Conservation (phyloP, 2,113 vertebrate genomes). For the Macquaria australasica region DNA sequence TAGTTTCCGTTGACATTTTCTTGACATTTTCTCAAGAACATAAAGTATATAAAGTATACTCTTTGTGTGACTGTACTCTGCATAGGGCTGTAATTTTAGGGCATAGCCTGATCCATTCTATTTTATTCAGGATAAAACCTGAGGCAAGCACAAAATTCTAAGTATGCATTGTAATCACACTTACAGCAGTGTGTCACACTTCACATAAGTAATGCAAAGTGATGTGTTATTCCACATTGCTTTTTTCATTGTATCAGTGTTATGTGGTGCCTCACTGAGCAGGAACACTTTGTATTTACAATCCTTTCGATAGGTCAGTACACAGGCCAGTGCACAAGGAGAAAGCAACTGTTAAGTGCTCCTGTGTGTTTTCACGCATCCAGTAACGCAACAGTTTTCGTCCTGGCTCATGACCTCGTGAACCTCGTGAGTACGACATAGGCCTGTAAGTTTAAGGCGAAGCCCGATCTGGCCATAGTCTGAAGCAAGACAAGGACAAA, state of each 20-base stretch:
- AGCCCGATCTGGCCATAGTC: neutral
- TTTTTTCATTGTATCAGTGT: neutral
- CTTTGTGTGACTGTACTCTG: too few species aligned
- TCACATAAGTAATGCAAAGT: neutral
- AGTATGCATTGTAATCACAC: neutral
- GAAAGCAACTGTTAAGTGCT: constrained; percentile 28
- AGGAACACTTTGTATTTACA: constrained; percentile 26
- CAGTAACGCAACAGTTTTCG: neutral
- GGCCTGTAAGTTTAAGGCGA: neutral
- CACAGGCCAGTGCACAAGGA: constrained; percentile 22
- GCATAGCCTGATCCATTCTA: too few species aligned
- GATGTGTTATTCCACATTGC: neutral
- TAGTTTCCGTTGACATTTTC: neutral
- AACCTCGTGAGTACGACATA: neutral
- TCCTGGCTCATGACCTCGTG: neutral
- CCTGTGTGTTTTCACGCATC: constrained; percentile 13
- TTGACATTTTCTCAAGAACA: neutral
- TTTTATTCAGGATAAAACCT: neutral
- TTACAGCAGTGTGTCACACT: neutral
- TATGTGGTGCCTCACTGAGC: neutral
- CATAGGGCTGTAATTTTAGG: too few species aligned
- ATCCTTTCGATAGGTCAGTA: neutral
- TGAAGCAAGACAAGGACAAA: neutral
- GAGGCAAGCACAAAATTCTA: neutral
- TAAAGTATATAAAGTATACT: neutral